Evolutionary conservation across 2,888 invertebrate genomes (phyloP), one percentile per base, ranked within the genome.

Genomic region (Xanthostigma xanthostigma): DNA sequence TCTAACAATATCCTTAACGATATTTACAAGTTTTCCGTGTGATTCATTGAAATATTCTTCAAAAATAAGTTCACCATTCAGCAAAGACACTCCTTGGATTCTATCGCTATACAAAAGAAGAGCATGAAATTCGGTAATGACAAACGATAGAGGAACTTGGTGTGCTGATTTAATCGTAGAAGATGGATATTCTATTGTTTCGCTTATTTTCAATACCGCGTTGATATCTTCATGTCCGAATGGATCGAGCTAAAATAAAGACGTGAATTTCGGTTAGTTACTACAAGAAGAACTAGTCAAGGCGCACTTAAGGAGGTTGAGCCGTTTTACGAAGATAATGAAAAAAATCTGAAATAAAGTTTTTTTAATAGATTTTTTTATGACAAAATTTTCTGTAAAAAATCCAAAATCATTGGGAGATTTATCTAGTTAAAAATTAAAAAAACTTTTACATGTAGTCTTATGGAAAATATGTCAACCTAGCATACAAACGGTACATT

Each of bases 121-220:
- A 0, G 84, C 82, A 66, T 96, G 95, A 68, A 92, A 95, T 65
- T 94, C 86, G 0, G 94, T 94, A 46, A 93, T 69, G 2, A 88
- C 81, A 59, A 93, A 83, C 0, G 84, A 76, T 38, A 85, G 69
- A 0, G 92, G 86, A 1, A 73, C 69, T 49, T 58, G 59, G 4
- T 64, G 63, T 41, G 59, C 60, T 48, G 64, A 63, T 42, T 55
- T 58, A n/a, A 61, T 58, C 13, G 59, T 58, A 1, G 63, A 60
- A 54, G 58, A 50, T 1, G 71, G 71, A 52, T 70, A 71, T 53
- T 62, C 65, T 43, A 72, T 66, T 2, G 70, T 62, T 44, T 67
- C 66, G 1, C 66, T 68, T 58, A 71, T 71, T 2, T 67, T 68
- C 56, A 72, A 71, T 1, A 74, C 60, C 0, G 70, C 65, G 55